Evolutionary conservation across 2,888 invertebrate species (phyloP), one percentile per base, ranked within the genome.

Genomic region (Crocallis elinguaria): DNA sequence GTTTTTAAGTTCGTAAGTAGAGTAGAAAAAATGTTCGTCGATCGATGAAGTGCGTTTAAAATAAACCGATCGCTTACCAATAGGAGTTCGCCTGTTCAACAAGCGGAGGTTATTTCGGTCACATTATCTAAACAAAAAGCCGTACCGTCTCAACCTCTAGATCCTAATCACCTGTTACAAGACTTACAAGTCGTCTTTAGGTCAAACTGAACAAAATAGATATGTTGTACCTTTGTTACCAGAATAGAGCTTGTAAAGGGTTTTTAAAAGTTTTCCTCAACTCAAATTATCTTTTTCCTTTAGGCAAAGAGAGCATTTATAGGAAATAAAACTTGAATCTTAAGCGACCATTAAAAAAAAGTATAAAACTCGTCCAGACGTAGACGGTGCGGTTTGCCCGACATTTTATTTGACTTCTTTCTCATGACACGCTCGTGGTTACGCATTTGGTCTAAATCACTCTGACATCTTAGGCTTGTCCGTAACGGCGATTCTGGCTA

Each of bases 81-180:
- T 70, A 71, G 60, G 62, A 63, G 69, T 68, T 66, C 62, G 67
- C 55, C 67, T 67, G 67, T 61, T 65, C 62, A 73, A 75, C 75
- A 73, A 75, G 73, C 73, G 67, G 61, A 44, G 66, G 69, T 73
- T 81, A 81, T 82, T 81, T 81, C 57, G 66, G 71, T 71, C 62
- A 53, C 60, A 55, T 73, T 82, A 74, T 76, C 73, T 73, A 77
- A 75, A 80, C 77, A 75, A 62, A 62, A 63, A 59, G 55, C 64
- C 52, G 55, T 62, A 57, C 64, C 52, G 55, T 62, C 58, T 61
- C 49, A 53, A 69, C 66, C 57, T 60, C 56, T 64, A 69, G 72
- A 70, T 72, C 53, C 56, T 69, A 66, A 71, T 75, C 69, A 71
- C 63, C 68, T 70, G 67, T 48, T 55, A 38, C 21, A 33, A 46